Base-by-base conservation (phyloP, 2,113 vertebrate species). In the Cygnus buccinator region DNA sequence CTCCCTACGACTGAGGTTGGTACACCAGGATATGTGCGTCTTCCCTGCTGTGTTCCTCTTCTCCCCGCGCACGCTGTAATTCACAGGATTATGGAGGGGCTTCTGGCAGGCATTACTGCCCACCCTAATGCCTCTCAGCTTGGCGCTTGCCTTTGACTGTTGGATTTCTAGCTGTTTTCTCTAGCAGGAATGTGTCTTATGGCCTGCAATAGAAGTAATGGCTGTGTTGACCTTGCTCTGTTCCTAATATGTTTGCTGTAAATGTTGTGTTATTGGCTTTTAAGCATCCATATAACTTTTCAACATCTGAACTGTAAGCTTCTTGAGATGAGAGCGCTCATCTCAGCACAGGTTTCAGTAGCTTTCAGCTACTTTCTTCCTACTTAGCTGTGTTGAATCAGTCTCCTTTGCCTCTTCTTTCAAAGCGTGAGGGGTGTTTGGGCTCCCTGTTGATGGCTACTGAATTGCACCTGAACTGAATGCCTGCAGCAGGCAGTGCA, bases 41-140 rank as follows among this genome's bases (percentile, higher is more conserved):
- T 55, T 78, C 44, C 18, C 28, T 26, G 21, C 28, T 61, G 18
- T 26, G 3, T 75, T 75, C 13, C n/a, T 66, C 22, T 50, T 62
- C 35, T 67, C 9, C 22, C 39, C 4, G 3, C 0, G 0, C 8
- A 2, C 15, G 35, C 59, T 50, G 15, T 52, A 41, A n/a, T 23
- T 43, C 13, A 4, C 18, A 11, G 17, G 7, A 3, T 52, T n/a
- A 25, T 11, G 16, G 39, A 25, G 48, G 22, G 25, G 54, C 8
- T 12, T 82, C 61, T 48, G 52, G 39, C 35, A 72, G 77, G 11
- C 2, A 2, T 37, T 50, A 43, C 50, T 7, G 22, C 5, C 9
- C 39, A 22, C 15, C 5, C n/a, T 28, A 8, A 25, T 4, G 13
- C 31, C 37, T 6, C 28, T 25, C 16, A 5, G 5, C 58, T 15